Conservation (phyloP, 1,140 invertebrate genomes). For the Neodiprion pinetum region DNA sequence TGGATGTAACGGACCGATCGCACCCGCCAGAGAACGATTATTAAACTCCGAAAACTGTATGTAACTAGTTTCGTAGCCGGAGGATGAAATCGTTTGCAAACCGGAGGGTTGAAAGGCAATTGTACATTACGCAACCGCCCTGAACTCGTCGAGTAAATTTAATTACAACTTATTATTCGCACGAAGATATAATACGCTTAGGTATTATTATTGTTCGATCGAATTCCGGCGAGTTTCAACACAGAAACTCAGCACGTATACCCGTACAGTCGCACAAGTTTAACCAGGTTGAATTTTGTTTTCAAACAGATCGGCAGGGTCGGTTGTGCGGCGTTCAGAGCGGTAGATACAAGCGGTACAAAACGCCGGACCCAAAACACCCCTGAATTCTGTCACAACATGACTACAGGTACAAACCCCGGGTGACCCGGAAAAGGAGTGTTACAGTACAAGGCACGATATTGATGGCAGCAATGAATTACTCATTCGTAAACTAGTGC, state of each 20-base stretch:
- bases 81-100: no score
- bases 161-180: neutral
- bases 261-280: no score
- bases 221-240: neutral
- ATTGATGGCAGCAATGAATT: conserved; percentile 47
- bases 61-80: no score
- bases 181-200: neutral
- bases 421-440: conserved; percentile 19
- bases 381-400: conserved; percentile 49
- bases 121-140: neutral
- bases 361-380: conserved; percentile 39
- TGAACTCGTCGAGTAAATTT: neutral
- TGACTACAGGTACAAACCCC: conserved; percentile 21
- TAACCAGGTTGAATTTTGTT: no score
- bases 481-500: conserved; percentile 25
- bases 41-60: no score
- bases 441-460: conserved; percentile 24
- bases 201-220: neutral
- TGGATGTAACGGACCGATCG: no score
- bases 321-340: neutral
- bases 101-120: neutral
- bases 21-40: no score
- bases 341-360: conserved; percentile 20
- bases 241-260: no score
- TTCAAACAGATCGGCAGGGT: no score